Conservation (phyloP, 2,888 invertebrate species). For the Tenthredo notha region DNA sequence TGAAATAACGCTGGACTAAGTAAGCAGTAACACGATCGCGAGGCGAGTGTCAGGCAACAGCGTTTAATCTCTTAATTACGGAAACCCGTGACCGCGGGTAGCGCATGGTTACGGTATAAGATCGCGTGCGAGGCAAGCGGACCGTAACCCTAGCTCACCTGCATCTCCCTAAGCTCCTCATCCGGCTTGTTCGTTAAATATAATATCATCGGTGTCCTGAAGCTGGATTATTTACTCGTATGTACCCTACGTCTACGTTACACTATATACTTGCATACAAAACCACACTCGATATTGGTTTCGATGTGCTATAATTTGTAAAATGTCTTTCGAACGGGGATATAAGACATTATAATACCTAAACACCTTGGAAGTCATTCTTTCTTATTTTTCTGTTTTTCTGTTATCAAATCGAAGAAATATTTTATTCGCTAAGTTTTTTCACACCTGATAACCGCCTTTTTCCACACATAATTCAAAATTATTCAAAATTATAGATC, state of each 20-base stretch:
- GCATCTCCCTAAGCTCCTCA: constrained; percentile 69
- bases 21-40: constrained; percentile 50
- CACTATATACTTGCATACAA: no score
- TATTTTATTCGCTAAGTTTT: no score
- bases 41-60: constrained; percentile 71
- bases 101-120: constrained; percentile 59
- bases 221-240: constrained; percentile 25
- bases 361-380: not conserved
- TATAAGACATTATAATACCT: not conserved
- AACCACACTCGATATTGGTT: not conserved
- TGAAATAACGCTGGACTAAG: constrained; percentile 29
- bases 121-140: constrained; percentile 68
- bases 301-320: not conserved
- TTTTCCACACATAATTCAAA: no score
- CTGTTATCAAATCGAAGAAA: no score
- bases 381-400: not conserved
- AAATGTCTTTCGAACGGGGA: not conserved
- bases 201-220: constrained; percentile 71
- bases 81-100: constrained; percentile 62
- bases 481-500: no score
- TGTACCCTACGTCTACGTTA: no score
- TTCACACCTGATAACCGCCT: no score
- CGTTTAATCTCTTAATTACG: constrained; percentile 76
- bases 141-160: constrained; percentile 70
- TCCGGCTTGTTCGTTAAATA: constrained; percentile 77